A percentile compares a stretch with the other conserved stretches of the same genome.
Conservation (phyloP, 2,888 invertebrate species). For the Nomada hirtipes region DNA sequence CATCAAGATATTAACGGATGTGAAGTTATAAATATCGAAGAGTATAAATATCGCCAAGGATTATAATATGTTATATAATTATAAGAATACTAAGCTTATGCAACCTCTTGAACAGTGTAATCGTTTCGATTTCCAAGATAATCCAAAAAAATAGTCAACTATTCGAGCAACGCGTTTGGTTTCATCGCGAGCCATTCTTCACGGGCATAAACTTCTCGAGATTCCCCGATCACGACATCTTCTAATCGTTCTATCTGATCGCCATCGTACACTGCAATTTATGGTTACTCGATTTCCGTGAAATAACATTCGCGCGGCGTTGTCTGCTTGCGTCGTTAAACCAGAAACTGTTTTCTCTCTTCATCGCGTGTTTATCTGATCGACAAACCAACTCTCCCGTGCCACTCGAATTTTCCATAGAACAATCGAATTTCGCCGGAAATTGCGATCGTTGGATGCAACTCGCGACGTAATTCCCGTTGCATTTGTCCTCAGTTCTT, state of each 20-base stretch:
- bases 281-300: neutral
- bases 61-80: too few species aligned
- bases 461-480: neutral
- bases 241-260: slow-evolving; percentile 14
- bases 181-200: neutral
- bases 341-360: slow-evolving; percentile 9
- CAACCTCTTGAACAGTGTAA: neutral
- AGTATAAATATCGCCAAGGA: too few species aligned
- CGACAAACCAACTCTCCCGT: neutral
- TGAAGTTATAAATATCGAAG: too few species aligned
- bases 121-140: neutral
- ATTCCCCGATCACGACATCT: neutral
- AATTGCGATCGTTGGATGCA: slow-evolving; percentile 20
- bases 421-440: neutral
- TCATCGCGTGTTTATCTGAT: slow-evolving; percentile 2
- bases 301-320: slow-evolving; percentile 19
- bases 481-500: too few species aligned
- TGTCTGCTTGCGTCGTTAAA: slow-evolving; percentile 7
- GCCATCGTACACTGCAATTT: slow-evolving; percentile 3
- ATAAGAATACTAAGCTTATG: neutral
- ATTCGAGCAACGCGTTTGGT: neutral
- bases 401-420: slow-evolving; percentile 8
- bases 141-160: neutral
- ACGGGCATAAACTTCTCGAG: neutral
- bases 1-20: too few species aligned